Conservation (phyloP, 2,888 invertebrate genomes). For the Pyrochroa serraticornis region DNA sequence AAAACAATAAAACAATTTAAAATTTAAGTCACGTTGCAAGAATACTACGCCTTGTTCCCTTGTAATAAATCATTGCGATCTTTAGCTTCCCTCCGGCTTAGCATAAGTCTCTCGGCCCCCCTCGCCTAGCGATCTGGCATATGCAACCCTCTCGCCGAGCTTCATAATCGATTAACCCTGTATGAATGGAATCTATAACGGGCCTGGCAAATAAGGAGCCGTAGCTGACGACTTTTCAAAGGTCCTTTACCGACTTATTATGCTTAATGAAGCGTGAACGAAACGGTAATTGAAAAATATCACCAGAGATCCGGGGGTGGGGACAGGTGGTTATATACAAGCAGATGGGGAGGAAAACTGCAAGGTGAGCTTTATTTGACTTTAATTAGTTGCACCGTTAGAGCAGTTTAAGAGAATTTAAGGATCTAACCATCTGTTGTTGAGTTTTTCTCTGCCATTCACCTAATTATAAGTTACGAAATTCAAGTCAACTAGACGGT, state of each 20-base stretch:
- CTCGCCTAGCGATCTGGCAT: slow-evolving; percentile 21
- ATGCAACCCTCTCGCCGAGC: slow-evolving; percentile 30
- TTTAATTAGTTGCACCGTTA: slow-evolving; percentile 4
- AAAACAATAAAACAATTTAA: slow-evolving; percentile 59
- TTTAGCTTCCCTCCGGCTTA: slow-evolving; percentile 46
- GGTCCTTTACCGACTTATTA: slow-evolving; percentile 25
- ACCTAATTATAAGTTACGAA: not conserved
- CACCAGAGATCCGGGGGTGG: slow-evolving; percentile 2
- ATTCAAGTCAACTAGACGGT: not conserved
- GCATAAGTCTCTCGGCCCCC: slow-evolving; percentile 38
- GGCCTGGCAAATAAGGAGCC: slow-evolving; percentile 9
- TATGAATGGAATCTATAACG: slow-evolving; percentile 47
- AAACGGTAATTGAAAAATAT: slow-evolving; percentile 32
- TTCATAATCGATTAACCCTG: slow-evolving; percentile 43
- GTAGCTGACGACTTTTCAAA: slow-evolving; percentile 30
- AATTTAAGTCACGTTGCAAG: slow-evolving; percentile 56
- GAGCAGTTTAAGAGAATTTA: slow-evolving; percentile 9
- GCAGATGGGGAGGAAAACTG: not conserved
- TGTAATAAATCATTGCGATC: slow-evolving; percentile 56
- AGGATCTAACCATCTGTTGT: not conserved
- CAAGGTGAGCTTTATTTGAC: slow-evolving; percentile 9
- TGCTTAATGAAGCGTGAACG: slow-evolving; percentile 28
- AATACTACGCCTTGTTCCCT: slow-evolving; percentile 50
- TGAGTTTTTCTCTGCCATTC: too few species aligned
- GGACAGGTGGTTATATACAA: not conserved